These are phyloP conservation scores for Poliocrania exsul DNA, from an alignment of 2,797 vertebrate genomes.

Conservation along the genomic window DNA sequence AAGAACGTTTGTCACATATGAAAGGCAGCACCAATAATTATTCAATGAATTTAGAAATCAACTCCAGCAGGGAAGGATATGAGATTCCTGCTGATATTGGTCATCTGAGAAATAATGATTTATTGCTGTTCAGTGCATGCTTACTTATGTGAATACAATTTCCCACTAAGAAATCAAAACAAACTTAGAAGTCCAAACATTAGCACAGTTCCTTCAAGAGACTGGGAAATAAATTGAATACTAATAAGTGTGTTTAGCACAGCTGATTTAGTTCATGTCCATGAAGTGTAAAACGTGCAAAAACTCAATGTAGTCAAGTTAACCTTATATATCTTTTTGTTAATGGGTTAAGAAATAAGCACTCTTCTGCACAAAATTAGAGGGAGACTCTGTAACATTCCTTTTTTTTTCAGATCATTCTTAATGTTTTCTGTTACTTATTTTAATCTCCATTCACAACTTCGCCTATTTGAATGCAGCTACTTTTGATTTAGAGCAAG, in stretches of 20 bases:
- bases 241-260: slow-evolving; percentile 63
- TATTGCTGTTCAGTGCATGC: slow-evolving; percentile 73
- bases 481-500: background rate
- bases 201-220: slow-evolving; percentile 56
- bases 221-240: slow-evolving; percentile 65
- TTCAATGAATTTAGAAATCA: slow-evolving; percentile 81
- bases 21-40: slow-evolving; percentile 80
- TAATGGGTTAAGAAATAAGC: background rate
- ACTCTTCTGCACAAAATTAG: background rate
- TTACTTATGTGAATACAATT: slow-evolving; percentile 73
- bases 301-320: background rate
- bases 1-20: slow-evolving; percentile 68
- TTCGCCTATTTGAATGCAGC: background rate
- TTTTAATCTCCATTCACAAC: background rate
- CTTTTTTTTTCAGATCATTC: background rate
- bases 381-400: background rate
- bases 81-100: slow-evolving; percentile 79
- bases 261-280: slow-evolving; percentile 53
- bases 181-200: slow-evolving; percentile 66
- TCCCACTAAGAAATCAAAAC: slow-evolving; percentile 74
- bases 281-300: slow-evolving; percentile 39
- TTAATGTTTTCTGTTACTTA: background rate
- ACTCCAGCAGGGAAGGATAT: slow-evolving; percentile 76
- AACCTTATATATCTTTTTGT: background rate
- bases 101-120: slow-evolving; percentile 82